Conservation (phyloP, 2,888 invertebrate species). For the Plebejus anna region DNA sequence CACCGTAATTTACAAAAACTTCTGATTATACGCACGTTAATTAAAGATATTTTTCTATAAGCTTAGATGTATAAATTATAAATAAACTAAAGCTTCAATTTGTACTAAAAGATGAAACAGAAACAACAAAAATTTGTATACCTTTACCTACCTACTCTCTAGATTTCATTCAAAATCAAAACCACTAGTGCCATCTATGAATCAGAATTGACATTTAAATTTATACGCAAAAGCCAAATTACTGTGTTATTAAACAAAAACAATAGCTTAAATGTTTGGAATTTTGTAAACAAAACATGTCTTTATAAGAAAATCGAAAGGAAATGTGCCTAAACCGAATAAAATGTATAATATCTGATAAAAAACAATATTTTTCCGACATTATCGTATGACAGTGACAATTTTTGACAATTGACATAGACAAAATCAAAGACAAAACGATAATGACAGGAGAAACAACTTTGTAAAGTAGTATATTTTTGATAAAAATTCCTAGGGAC, state of each 20-base stretch:
- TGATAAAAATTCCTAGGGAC: background rate
- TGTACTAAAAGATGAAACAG: slow-evolving; percentile 56
- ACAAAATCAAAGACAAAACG: background rate
- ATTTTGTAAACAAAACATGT: background rate
- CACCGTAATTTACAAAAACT: background rate
- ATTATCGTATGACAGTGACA: slow-evolving; percentile 4
- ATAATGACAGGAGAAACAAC: background rate
- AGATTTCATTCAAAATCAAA: slow-evolving; percentile 55
- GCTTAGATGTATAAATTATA: slow-evolving; percentile 32
- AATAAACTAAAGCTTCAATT: slow-evolving; percentile 40
- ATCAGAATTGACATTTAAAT: background rate
- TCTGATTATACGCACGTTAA: background rate
- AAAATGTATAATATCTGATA: background rate
- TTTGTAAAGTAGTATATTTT: slow-evolving; percentile 16
- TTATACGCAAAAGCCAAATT: slow-evolving; percentile 7
- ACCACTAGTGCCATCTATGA: slow-evolving; percentile 61
- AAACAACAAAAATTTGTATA: slow-evolving; percentile 53
- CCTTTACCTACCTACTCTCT: slow-evolving; percentile 42
- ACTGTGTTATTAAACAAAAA: background rate
- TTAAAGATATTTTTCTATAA: background rate
- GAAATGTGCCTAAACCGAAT: background rate
- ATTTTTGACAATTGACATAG: background rate
- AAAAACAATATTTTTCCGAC: background rate
- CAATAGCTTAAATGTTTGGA: background rate
- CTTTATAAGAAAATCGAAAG: background rate